phyloP scores from a whole-genome alignment of 1,140 invertebrate genomes.

The Muscidifurax raptorellus region DNA sequence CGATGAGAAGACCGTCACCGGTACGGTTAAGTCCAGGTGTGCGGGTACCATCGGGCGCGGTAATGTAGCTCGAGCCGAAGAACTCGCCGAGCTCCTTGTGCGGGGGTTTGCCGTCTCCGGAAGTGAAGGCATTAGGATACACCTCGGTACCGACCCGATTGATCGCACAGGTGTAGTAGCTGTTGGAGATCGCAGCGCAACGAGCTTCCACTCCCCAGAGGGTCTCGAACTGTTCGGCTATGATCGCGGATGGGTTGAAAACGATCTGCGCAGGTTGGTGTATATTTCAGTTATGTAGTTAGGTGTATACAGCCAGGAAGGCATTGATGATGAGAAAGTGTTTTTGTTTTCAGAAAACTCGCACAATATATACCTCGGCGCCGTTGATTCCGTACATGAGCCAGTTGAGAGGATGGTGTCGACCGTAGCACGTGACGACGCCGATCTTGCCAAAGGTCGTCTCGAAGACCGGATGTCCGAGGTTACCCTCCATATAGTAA shows the following conservation, averaged over 20 bases:
- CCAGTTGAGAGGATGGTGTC: constrained; percentile 99
- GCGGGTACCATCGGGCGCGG: constrained; percentile 95
- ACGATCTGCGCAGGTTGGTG: constrained; percentile 83
- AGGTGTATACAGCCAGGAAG: not conserved
- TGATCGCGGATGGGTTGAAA: constrained; percentile 98
- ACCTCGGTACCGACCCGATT: constrained; percentile 97
- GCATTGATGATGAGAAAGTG: not conserved
- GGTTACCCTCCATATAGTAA: constrained; percentile 97
- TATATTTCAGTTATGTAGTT: not conserved
- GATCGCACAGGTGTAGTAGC: constrained; percentile 95
- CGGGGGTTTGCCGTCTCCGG: constrained; percentile 92
- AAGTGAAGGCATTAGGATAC: constrained; percentile 95
- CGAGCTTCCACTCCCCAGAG: constrained; percentile 97
- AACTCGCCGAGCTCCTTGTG: constrained; percentile 98
- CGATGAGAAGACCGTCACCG: constrained; percentile 92
- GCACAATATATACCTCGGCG: constrained; percentile 81
- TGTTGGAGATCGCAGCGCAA: constrained; percentile 97
- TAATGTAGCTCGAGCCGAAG: constrained; percentile 96
- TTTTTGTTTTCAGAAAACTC: not conserved
- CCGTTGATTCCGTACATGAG: constrained; percentile 97
- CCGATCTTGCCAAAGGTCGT: constrained; percentile 92
- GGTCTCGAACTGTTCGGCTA: constrained; percentile 89
- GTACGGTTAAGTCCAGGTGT: constrained; percentile 92
- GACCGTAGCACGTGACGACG: constrained; percentile 98
- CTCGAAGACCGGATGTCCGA: constrained; percentile 96